These are phyloP conservation scores for Tipula vernalis DNA, from an alignment of 2,888 invertebrate species.

Conservation along the genomic window DNA sequence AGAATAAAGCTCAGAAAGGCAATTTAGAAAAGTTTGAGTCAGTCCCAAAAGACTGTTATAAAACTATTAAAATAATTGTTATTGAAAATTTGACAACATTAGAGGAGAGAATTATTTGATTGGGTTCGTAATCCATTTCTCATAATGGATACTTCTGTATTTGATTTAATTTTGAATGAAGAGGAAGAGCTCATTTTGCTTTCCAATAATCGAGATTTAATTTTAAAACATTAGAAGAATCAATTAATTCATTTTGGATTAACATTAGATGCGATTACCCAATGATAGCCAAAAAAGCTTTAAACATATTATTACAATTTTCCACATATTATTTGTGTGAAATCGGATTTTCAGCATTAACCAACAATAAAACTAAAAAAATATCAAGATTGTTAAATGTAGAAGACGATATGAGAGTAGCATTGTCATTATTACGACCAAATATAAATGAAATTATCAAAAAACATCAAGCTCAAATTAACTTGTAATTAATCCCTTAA, in stretches of 20 bases:
- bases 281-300: conserved; percentile 16
- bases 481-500: too few species aligned
- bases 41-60: too few species aligned
- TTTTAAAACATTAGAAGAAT: conserved; percentile 17
- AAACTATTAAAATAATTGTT: conserved; percentile 16
- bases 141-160: conserved; percentile 12
- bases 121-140: conserved; percentile 17
- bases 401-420: too few species aligned
- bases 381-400: too few species aligned
- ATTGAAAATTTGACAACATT: conserved; percentile 17
- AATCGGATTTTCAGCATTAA: too few species aligned
- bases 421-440: too few species aligned
- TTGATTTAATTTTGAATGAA: conserved; percentile 13
- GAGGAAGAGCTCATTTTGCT: conserved; percentile 15
- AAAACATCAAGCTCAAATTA: too few species aligned
- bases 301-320: conserved; percentile 17
- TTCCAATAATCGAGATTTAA: conserved; percentile 17
- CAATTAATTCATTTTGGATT: conserved; percentile 19
- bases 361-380: too few species aligned
- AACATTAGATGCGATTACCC: conserved; percentile 15
- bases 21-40: too few species aligned
- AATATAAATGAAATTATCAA: too few species aligned
- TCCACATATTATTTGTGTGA: too few species aligned
- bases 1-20: conserved; percentile 12
- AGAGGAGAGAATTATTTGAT: conserved; percentile 18